Base-by-base conservation (phyloP, 2,888 invertebrate species). In the Unio delphinus region DNA sequence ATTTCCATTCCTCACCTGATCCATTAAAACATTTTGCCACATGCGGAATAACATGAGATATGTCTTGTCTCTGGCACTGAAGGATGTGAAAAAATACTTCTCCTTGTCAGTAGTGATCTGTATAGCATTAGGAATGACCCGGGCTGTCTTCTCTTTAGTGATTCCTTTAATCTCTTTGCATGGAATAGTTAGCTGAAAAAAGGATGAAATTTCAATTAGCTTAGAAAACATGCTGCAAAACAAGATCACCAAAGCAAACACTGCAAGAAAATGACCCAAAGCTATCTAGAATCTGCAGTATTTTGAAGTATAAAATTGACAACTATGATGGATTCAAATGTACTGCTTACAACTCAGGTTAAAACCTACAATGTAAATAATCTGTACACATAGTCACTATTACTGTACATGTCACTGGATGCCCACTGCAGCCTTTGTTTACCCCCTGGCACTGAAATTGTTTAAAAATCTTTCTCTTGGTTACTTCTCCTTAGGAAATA, bases 91-190 rank as follows among this genome's bases (percentile, higher is more conserved):
- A 92, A 98, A 98, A 91, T 94, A 94, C 90, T 96, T 96, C 84
- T 97, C 97, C 55, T 83, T 85, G 11, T 84, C 82, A 11, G 88
- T 88, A n/a, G 80, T 81, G 56, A 91, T 89, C 81, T 96, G 93
- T 86, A 99, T 95, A 69, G 99, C 98, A 92, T 99, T 99, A 69
- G 98, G 98, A 89, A 99, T 98, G 75, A 99, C 96, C 67, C 90
- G 82, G 0, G 91, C 90, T 17, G 90, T 90, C 78, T 88, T 89
- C 80, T 90, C 90, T 91, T 98, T 98, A 60, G 97, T 97, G 89
- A 99, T 95, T 65, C 95, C 94, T 8, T 95, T 94, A 73, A 99
- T 95, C 86, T 98, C 97, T 89, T 95, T 95, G 94, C 96, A 96
- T 82, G 94, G 93, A 67, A 98, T 92, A 66, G 93, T 94, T 75